Evolutionary conservation across 2,797 vertebrate species (phyloP).

Genomic region (Myotis findleyi): DNA sequence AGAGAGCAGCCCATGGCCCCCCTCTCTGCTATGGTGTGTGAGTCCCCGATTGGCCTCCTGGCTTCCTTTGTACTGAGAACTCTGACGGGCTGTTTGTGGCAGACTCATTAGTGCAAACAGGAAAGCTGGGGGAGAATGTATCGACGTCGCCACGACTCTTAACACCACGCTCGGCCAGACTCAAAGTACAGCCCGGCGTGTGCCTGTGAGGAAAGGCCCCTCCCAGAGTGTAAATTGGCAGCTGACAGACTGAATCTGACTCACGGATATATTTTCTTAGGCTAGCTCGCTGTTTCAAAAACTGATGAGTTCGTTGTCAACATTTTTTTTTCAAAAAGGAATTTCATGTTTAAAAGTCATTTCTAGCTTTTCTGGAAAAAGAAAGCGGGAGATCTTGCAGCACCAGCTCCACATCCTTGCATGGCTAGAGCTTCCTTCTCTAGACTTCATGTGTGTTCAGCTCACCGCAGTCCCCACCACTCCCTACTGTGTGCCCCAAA

Average conservation of each 20-base stretch:
- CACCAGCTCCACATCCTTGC: no score
- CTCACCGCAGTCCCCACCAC: not conserved
- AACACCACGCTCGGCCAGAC: not conserved
- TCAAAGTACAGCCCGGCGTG: not conserved
- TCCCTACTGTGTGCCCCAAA: not conserved
- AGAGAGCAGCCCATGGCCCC: not conserved
- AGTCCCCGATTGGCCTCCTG: not conserved
- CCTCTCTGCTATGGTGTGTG: not conserved
- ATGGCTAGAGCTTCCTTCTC: rapidly evolving
- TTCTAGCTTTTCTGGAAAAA: conserved; percentile 21
- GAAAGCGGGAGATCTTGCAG: not conserved
- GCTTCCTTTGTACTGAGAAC: not conserved
- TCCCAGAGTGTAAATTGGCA: not conserved
- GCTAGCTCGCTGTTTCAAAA: not conserved
- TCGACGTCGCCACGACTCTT: not conserved
- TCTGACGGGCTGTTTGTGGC: not conserved
- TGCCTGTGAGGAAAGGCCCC: not conserved
- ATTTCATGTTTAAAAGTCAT: not conserved
- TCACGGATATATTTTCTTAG: not conserved
- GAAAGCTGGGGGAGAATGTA: not conserved
- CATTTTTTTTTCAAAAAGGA: not conserved
- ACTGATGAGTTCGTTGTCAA: not conserved
- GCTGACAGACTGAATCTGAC: not conserved
- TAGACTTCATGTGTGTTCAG: rapidly evolving
- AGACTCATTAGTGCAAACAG: not conserved